Conservation (phyloP, 2,113 vertebrate species). For the Psittacus erithacus region DNA sequence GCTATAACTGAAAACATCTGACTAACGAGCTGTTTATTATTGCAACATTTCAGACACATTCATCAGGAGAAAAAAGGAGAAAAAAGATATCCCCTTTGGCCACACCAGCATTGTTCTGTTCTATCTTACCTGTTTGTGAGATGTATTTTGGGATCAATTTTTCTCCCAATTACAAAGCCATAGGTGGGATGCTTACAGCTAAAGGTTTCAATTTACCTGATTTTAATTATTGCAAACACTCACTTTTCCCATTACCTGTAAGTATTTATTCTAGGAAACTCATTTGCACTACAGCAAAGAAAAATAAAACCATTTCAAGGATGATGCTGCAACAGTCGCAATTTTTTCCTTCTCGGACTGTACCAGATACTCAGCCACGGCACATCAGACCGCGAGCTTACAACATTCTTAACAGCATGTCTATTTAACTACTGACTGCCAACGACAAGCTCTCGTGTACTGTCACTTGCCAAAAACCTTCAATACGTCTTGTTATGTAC, state of each 20-base stretch:
- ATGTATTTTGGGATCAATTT: background rate
- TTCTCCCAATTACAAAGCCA: background rate
- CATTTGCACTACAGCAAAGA: background rate
- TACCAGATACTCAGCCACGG: background rate
- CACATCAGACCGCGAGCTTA: background rate
- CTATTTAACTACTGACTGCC: background rate
- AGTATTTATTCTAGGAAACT: constrained; percentile 5
- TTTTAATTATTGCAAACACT: constrained; percentile 9
- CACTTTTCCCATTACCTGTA: background rate
- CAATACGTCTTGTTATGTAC: background rate
- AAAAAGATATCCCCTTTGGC: background rate
- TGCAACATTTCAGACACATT: background rate
- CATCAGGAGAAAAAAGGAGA: background rate
- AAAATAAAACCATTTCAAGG: background rate
- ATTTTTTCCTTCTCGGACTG: background rate
- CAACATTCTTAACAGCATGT: background rate
- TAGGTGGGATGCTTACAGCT: background rate
- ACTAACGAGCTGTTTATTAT: background rate
- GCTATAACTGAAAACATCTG: background rate
- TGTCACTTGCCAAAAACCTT: background rate
- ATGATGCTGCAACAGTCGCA: background rate
- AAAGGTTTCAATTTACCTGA: constrained; percentile 12
- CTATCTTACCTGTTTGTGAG: background rate
- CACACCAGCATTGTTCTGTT: background rate
- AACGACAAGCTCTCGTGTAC: background rate